Conservation (phyloP, 2,113 vertebrate species). For the Sturnus vulgaris region DNA sequence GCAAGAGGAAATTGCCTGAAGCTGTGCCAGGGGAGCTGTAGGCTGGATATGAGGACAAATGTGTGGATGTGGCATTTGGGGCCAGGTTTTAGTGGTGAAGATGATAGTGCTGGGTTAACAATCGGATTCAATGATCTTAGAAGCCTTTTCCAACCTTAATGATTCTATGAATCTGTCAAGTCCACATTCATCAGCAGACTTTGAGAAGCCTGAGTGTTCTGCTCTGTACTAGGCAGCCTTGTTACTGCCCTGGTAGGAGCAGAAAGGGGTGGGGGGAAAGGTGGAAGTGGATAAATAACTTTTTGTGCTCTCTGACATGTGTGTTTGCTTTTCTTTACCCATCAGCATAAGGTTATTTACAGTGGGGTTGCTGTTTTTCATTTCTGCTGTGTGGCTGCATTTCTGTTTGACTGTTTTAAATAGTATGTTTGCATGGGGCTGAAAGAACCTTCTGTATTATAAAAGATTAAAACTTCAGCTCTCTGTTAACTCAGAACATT, state of each 20-base stretch:
- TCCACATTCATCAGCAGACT: neutral
- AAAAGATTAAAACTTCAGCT: slow-evolving; percentile 39
- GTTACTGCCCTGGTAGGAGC: neutral
- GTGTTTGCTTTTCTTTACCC: neutral
- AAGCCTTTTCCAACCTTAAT: neutral
- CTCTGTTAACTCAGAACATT: slow-evolving; percentile 26
- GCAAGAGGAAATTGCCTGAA: neutral
- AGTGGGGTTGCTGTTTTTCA: neutral
- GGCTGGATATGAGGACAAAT: neutral
- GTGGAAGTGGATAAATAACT: slow-evolving; percentile 5
- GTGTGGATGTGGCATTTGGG: neutral
- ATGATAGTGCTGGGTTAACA: neutral
- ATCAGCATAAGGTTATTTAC: neutral
- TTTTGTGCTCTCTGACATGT: neutral
- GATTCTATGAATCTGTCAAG: neutral
- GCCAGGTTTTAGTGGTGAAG: neutral
- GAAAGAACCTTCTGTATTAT: slow-evolving; percentile 74
- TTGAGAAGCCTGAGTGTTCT: neutral
- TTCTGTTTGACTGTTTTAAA: slow-evolving; percentile 44
- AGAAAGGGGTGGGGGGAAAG: neutral
- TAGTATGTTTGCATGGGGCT: slow-evolving; percentile 63
- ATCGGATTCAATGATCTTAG: neutral
- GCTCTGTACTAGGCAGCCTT: neutral
- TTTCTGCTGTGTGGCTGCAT: slow-evolving; percentile 44
- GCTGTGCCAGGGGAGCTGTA: neutral